These are phyloP conservation scores for Carpatolechia fugitivella DNA, from an alignment of 2,888 invertebrate genomes.

Conservation along the genomic window DNA sequence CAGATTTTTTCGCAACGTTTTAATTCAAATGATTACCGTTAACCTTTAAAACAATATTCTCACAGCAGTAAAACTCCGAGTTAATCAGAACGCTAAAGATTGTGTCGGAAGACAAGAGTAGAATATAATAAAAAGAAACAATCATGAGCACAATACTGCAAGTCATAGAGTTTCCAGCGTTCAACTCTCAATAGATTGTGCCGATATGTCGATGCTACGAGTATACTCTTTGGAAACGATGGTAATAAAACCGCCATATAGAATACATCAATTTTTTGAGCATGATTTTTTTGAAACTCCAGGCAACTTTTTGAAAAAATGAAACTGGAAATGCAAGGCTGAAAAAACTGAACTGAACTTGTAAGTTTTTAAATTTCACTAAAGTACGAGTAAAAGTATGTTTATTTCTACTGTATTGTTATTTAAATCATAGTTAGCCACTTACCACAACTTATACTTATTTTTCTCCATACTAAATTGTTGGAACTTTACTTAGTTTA, in stretches of 20 bases:
- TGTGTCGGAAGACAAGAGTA: constrained; percentile 72
- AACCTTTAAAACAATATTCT: constrained; percentile 27
- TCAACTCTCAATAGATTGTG: constrained; percentile 65
- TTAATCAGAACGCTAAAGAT: constrained; percentile 78
- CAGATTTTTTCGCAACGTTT: not conserved
- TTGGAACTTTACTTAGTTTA: too few relatives aligned
- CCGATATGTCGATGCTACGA: constrained; percentile 60
- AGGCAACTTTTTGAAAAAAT: too few relatives aligned
- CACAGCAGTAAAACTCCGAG: constrained; percentile 72
- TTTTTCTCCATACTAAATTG: too few relatives aligned
- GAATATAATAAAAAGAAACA: constrained; percentile 60
- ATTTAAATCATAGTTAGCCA: too few relatives aligned
- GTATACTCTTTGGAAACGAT: not conserved
- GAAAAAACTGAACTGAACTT: too few relatives aligned
- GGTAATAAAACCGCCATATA: not conserved
- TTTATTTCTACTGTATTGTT: too few relatives aligned
- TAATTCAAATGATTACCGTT: not conserved
- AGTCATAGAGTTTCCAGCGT: constrained; percentile 71
- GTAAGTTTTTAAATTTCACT: too few relatives aligned
- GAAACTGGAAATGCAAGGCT: too few relatives aligned
- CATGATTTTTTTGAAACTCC: too few relatives aligned
- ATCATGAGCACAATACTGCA: constrained; percentile 73
- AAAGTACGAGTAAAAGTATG: too few relatives aligned
- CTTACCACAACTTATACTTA: too few relatives aligned
- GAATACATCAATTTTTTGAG: too few relatives aligned